Percentiles rank a stretch among this genome's conserved stretches.
Conservation (phyloP, 2,888 invertebrate genomes). For the Saturnia pavonia region DNA sequence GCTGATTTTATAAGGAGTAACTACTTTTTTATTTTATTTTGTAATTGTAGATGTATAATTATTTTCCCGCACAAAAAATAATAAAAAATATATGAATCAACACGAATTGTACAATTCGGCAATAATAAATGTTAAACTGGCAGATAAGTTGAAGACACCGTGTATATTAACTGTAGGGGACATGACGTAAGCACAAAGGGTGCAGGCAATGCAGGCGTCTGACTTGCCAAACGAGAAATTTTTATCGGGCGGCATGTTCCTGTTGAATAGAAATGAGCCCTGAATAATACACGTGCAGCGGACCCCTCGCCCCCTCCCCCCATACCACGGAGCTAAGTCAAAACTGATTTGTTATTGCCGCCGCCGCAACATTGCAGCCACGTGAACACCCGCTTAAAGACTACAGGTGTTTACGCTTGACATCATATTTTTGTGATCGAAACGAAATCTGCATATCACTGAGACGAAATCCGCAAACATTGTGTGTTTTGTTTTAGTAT, state of each 20-base stretch:
- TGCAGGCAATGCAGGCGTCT: slow-evolving; percentile 78
- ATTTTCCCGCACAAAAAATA: too few species aligned
- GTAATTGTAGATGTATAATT: too few species aligned
- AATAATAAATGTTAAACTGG: slow-evolving; percentile 33
- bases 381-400: slow-evolving; percentile 36
- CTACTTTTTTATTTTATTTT: too few species aligned
- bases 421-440: slow-evolving; percentile 20
- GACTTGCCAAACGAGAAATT: slow-evolving; percentile 80
- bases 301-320: slow-evolving; percentile 46
- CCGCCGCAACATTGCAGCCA: slow-evolving; percentile 44
- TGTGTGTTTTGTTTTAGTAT: too few species aligned
- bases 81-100: too few species aligned
- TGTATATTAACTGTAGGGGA: slow-evolving; percentile 48
- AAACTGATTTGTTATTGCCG: slow-evolving; percentile 73
- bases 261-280: slow-evolving; percentile 79
- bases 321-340: slow-evolving; percentile 44
- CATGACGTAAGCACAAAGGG: slow-evolving; percentile 78
- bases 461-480: slow-evolving; percentile 16
- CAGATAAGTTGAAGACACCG: slow-evolving; percentile 52
- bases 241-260: slow-evolving; percentile 77
- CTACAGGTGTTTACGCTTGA: slow-evolving; percentile 44
- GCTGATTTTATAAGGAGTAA: too few species aligned
- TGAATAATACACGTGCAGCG: slow-evolving; percentile 76
- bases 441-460: slow-evolving; percentile 8
- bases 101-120: neutral